Evolutionary conservation across 2,888 invertebrate genomes (phyloP), one percentile per base, ranked within the genome.

Genomic region (Laspeyria flexula): DNA sequence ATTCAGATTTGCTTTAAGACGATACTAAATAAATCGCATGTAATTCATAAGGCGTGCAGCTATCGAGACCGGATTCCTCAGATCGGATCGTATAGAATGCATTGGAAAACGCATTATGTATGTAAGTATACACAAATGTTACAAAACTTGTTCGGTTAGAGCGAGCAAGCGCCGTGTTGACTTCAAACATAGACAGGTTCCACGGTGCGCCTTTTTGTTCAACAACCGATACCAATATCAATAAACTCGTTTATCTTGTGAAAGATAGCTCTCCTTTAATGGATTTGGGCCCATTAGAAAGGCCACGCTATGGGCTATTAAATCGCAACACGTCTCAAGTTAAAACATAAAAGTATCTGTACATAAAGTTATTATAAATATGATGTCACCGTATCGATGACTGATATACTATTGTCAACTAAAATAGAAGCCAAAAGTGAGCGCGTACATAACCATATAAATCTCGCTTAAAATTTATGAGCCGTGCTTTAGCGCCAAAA

Each of bases 161-260:
- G 60, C 63, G 56, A 61, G 72, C 64, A 73, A 77, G 71, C 73
- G 72, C 71, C 68, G 71, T 71, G 68, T 84, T 81, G 82, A 81
- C 84, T 86, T 78, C 77, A 78, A 75, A 62, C 75, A 73, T 73
- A 65, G 77, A 78, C 85, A 77, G 81, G 86, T 85, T 84, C 73
- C 63, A 61, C 60, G 62, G 56, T 60, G 71, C 57, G 70, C 71
- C 71, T 78, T 81, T 81, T 81, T 79, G 78, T 80, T 64, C 63
- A 55, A 71, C 55, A 58, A 67, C 69, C 71, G 70, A 79, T 68
- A 79, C 75, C 74, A 81, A 83, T 85, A 85, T 81, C 80, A 83
- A 83, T 83, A 83, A 81, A 81, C 83, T 75, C 65, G 80, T 82
- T 83, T 81, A 81, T 77, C 77, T 81, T 51, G 61, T 69, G 81